These are phyloP conservation scores for Odontamblyopus lacepedii DNA, from an alignment of 2,797 vertebrate genomes.

Conservation along the genomic window DNA sequence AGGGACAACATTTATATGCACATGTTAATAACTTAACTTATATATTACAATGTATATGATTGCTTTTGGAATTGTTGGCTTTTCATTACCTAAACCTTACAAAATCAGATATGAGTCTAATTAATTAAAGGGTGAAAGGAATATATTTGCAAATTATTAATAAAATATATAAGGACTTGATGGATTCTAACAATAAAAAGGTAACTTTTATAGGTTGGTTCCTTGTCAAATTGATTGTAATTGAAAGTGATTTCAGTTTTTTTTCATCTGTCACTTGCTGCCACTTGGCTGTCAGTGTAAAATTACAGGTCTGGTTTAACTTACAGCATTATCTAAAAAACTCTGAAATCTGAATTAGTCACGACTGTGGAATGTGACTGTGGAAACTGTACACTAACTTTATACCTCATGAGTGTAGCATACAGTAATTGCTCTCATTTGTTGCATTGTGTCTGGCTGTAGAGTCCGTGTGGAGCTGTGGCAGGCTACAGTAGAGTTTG, in stretches of 20 bases:
- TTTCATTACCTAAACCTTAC: neutral
- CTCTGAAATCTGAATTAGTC: slow-evolving; percentile 8
- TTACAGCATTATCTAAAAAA: slow-evolving; percentile 17
- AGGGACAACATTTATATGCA: no score
- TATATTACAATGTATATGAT: no score
- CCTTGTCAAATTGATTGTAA: neutral
- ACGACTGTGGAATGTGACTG: neutral
- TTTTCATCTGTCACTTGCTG: slow-evolving; percentile 34
- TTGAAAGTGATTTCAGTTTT: neutral
- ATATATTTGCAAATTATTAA: neutral
- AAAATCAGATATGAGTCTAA: neutral
- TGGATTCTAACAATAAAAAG: slow-evolving; percentile 13
- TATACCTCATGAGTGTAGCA: slow-evolving; percentile 26
- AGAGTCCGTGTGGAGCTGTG: slow-evolving; percentile 28
- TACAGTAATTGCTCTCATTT: slow-evolving; percentile 30
- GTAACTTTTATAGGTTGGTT: neutral
- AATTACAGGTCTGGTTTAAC: slow-evolving; percentile 30
- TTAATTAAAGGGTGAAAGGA: neutral
- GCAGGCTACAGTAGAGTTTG: slow-evolving; percentile 22
- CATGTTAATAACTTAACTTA: no score
- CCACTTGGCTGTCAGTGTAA: slow-evolving; percentile 30
- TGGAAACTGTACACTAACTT: slow-evolving; percentile 17
- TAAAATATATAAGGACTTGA: neutral
- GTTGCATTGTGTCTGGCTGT: slow-evolving; percentile 14
- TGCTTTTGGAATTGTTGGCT: no score